Evolutionary conservation across 2,113 vertebrate species (phyloP).

Genomic region (Micronycteris hirsuta): DNA sequence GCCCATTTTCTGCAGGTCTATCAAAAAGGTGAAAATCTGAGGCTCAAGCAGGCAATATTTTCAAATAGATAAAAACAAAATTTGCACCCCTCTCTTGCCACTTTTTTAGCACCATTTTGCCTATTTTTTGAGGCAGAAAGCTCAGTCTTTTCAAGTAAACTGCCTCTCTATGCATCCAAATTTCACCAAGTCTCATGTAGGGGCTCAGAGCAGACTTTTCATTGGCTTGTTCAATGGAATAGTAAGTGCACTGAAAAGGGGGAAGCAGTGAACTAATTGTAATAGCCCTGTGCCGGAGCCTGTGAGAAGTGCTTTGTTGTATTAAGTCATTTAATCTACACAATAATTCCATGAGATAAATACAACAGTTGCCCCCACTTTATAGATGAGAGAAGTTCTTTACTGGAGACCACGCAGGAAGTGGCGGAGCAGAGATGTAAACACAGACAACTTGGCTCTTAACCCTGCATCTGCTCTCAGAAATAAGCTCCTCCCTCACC

Average conservation of each 20-base stretch:
- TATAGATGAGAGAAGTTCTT: not conserved
- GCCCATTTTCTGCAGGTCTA: not conserved
- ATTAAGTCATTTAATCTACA: not conserved
- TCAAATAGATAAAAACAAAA: not conserved
- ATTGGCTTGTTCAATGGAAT: not conserved
- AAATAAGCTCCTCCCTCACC: not conserved
- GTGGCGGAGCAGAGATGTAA: not conserved
- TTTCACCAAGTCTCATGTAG: not conserved
- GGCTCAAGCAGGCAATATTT: not conserved
- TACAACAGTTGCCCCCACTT: not conserved
- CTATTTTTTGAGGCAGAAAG: not conserved
- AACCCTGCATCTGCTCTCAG: not conserved
- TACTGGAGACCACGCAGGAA: not conserved
- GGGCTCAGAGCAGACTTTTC: not conserved
- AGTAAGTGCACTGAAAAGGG: not conserved
- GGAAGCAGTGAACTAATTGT: not conserved
- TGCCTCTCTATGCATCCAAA: not conserved
- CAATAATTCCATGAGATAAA: not conserved
- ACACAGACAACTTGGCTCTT: not conserved
- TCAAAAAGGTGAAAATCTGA: not conserved
- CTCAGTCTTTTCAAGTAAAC: not conserved
- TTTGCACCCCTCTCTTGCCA: not conserved
- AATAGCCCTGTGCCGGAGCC: not conserved
- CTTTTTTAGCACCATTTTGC: not conserved
- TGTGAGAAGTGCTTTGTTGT: not conserved